Evolutionary conservation across 2,888 invertebrate species (phyloP), one percentile per base, ranked within the genome.

Genomic region (Dione vanillae): DNA sequence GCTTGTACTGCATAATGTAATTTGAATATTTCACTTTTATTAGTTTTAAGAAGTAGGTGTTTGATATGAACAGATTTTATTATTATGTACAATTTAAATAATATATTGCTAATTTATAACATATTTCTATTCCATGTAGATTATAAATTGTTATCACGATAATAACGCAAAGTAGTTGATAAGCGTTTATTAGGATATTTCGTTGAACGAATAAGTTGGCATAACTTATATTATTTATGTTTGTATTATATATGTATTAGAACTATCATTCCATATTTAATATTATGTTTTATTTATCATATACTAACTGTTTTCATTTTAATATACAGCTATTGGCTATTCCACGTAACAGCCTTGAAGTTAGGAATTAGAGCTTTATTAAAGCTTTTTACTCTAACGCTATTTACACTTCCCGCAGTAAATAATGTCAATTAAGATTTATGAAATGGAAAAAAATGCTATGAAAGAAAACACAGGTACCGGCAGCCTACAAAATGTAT

Each of bases 351-450:
- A 54, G 45, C 54, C 68, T 45, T 68, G 40, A 64, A 64, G 62
- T 69, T 37, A 56, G 40, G 62, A 54, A 64, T 69, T 45, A 68
- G 62, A 35, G 12, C 41, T 45, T 43, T 62, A 69, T 56, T 67
- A 72, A 59, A 51, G 35, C 47, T 70, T 72, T 72, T 73, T 73
- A 73, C 59, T 66, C 65, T 61, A 67, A 67, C 67, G 54, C 68
- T 59, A 65, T 66, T 67, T 56, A 45, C 65, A 68, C 68, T 72
- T 74, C 70, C 72, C 59, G 72, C 72, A 74, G 74, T 74, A 74
- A 74, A 74, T 74, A 72, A 65, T 72, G 74, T 72, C 74, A 74
- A 74, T 74, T 74, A 74, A 74, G 66, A 72, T 74, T 74, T 74
- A 74, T 72, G 62, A 72, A 68, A 70, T 49, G 68, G 56, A 65